Base-by-base conservation (phyloP, 1,140 invertebrate species). In the Nephila pilipes region DNA sequence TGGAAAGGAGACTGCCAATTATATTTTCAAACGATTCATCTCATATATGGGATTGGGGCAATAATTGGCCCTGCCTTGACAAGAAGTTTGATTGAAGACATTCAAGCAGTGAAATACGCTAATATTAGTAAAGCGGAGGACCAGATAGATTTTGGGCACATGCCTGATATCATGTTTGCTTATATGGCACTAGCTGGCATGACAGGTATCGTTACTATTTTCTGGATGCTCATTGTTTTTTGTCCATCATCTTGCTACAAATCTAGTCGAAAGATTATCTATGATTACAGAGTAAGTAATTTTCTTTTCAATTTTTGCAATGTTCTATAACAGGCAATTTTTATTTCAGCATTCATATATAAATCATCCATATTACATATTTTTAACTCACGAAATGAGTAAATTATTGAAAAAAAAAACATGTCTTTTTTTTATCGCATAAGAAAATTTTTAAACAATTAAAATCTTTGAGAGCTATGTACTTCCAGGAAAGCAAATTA, bases 41-140 rank as follows among this genome's bases (percentile, higher is more conserved):
- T 89, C 54, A 16, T 80, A 20, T 54, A 55, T 29, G 69, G 65
- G 5, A 14, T 2, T 6, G 87, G 87, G 0, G 4, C n/a, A 0
- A 46, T 89, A 12, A 55, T 89, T 1, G 87, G 65, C 10, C 63
- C 69, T 5, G 38, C 79, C 20, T 18, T 89, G 4, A 38, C 63
- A 10, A 6, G 87, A 54, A 58, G 6, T 8, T 89, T 89, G 29
- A 29, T 89, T n/a, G 14, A 79, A 57, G 85, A 87, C 58, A 65
- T 65, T 5, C 18, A 46, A 16, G 2, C 25, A 10, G 25, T 14
- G 18, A 1, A 29, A 6, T 1, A 16, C 18, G 29, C 83, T 6
- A 32, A 32, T 6, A 69, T 8, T 32, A 65, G 8, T 2, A 32
- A 55, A 1, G 2, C n/a, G 0, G 22, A 6, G 36, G 12, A n/a